Percentiles rank a stretch among this genome's conserved stretches.
Evolutionary conservation across 2,113 vertebrate species (phyloP).

Genomic region (Urocolius indicus): DNA sequence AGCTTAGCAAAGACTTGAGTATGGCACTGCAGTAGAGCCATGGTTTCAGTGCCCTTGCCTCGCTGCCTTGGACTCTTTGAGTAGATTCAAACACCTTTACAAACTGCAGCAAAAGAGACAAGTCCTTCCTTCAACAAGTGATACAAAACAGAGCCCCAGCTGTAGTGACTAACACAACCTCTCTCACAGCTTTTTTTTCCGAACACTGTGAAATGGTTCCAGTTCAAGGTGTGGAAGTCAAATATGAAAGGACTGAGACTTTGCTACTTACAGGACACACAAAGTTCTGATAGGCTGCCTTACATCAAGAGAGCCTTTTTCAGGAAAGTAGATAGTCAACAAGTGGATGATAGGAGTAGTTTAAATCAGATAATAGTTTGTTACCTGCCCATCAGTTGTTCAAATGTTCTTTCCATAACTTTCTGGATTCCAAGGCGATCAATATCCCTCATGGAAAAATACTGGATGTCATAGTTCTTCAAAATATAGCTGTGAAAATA

Average conservation of each 20-base stretch:
- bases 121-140: neutral
- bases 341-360: neutral
- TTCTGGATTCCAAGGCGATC: slow-evolving; percentile 95
- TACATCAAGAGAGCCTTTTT: neutral
- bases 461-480: slow-evolving; percentile 92
- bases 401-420: slow-evolving; percentile 95
- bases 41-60: neutral
- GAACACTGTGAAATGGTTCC: neutral
- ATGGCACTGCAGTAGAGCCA: neutral
- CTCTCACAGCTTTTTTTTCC: neutral
- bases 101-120: neutral
- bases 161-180: neutral
- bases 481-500: slow-evolving; percentile 85
- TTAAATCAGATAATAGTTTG: neutral
- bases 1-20: neutral
- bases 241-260: neutral
- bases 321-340: neutral
- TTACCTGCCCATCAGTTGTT: slow-evolving; percentile 92
- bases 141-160: neutral
- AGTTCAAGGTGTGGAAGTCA: neutral
- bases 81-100: neutral
- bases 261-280: neutral
- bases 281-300: neutral
- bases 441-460: slow-evolving; percentile 96
- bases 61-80: neutral